phyloP scores from a whole-genome alignment of 2,888 invertebrate genomes.

The Bruchidius siliquastri region DNA sequence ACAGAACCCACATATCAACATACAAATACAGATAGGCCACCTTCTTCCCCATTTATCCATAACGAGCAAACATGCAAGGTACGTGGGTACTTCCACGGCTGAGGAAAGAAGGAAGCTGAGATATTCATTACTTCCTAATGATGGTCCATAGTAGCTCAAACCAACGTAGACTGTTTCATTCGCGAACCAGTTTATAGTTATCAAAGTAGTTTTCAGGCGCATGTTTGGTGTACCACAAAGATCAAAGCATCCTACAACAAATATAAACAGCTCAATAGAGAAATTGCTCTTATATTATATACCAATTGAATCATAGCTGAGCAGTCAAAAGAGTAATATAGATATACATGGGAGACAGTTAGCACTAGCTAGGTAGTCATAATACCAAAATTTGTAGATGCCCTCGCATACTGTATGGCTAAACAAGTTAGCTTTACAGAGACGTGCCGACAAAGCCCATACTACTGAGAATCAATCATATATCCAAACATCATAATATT shows the following conservation, averaged over 20 bases:
- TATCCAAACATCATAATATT: no score
- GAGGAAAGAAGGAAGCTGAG: conserved; percentile 84
- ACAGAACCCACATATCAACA: conserved; percentile 79
- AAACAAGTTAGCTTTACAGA: no score
- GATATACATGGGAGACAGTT: no score
- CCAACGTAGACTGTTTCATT: conserved; percentile 91
- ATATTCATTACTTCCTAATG: conserved; percentile 82
- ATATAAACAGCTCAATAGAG: no score
- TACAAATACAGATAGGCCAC: conserved; percentile 82
- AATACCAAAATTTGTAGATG: no score
- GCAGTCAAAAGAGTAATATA: no score
- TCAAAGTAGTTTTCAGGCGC: conserved; percentile 79
- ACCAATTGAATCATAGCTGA: no score
- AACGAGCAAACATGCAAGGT: conserved; percentile 79
- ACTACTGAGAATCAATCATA: no score
- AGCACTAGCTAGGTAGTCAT: no score
- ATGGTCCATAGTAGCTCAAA: conserved; percentile 85
- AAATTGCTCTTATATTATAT: no score
- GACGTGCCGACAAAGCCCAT: no score
- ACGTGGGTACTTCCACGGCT: conserved; percentile 84
- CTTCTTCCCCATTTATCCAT: conserved; percentile 85
- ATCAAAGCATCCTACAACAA: conserved; percentile 46
- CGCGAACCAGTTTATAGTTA: conserved; percentile 87
- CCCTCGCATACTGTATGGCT: no score
- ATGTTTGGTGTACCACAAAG: conserved; percentile 82